Conservation (phyloP, 2,888 invertebrate species). For the Aporophyla lueneburgensis region DNA sequence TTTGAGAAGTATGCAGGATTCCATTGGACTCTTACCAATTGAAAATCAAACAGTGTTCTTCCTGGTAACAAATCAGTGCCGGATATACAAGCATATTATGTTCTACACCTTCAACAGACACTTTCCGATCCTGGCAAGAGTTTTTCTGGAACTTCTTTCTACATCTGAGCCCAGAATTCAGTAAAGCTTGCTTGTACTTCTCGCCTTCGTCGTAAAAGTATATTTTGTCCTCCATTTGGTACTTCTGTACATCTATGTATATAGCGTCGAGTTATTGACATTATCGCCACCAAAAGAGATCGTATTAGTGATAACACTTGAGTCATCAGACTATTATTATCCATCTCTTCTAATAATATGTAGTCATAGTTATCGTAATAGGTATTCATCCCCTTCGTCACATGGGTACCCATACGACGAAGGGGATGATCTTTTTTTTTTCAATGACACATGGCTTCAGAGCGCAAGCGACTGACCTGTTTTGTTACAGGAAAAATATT, state of each 20-base stretch:
- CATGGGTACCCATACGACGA: neutral
- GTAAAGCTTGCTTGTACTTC: neutral
- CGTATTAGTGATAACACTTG: slow-evolving; percentile 23
- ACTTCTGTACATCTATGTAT: neutral
- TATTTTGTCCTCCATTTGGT: neutral
- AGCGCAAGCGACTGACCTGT: too few relatives aligned
- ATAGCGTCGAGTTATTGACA: neutral
- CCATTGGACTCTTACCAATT: neutral
- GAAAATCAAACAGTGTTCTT: neutral
- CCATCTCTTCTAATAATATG: neutral
- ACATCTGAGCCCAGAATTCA: neutral
- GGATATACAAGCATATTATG: neutral
- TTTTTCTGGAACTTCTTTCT: neutral
- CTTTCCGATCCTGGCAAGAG: too few relatives aligned
- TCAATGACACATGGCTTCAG: neutral
- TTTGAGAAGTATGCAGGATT: neutral
- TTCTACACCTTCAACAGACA: neutral
- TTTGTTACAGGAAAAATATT: neutral
- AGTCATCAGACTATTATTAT: slow-evolving; percentile 11
- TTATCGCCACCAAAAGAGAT: slow-evolving; percentile 22
- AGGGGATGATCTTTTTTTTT: neutral
- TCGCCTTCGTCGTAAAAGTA: neutral
- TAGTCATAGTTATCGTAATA: neutral
- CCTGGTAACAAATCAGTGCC: neutral
- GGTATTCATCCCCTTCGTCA: too few relatives aligned